phyloP scores from a whole-genome alignment of 2,113 vertebrate genomes.

The Ictidomys tridecemlineatus region DNA sequence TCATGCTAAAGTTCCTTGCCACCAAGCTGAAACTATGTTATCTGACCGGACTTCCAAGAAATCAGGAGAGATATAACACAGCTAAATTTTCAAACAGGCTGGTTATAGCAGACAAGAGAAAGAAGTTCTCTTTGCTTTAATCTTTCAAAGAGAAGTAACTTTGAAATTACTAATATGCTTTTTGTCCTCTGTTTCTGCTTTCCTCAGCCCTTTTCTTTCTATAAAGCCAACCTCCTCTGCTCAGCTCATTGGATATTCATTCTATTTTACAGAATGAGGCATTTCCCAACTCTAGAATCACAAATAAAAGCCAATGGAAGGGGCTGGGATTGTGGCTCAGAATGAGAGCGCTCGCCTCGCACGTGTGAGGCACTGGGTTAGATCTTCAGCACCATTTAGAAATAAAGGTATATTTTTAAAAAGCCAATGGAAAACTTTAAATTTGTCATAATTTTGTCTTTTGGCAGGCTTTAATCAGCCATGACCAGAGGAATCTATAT shows the following conservation, averaged over 20 bases:
- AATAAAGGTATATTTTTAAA: not conserved
- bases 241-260: not conserved
- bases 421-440: not conserved
- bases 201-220: not conserved
- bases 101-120: not conserved
- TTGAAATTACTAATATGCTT: not conserved
- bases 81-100: not conserved
- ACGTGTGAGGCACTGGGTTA: too few relatives aligned
- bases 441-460: not conserved
- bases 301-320: not conserved
- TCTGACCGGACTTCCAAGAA: not conserved
- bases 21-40: not conserved
- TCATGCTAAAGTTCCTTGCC: not conserved
- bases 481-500: not conserved
- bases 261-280: not conserved
- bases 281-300: not conserved
- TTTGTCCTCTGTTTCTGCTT: not conserved
- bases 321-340: too few relatives aligned
- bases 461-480: not conserved
- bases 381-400: too few relatives aligned
- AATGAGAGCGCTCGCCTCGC: too few relatives aligned
- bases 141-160: not conserved
- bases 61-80: not conserved
- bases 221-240: not conserved
- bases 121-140: not conserved